These are phyloP conservation scores for Sorex fumeus DNA, from an alignment of 2,113 vertebrate genomes.

Conservation along the genomic window DNA sequence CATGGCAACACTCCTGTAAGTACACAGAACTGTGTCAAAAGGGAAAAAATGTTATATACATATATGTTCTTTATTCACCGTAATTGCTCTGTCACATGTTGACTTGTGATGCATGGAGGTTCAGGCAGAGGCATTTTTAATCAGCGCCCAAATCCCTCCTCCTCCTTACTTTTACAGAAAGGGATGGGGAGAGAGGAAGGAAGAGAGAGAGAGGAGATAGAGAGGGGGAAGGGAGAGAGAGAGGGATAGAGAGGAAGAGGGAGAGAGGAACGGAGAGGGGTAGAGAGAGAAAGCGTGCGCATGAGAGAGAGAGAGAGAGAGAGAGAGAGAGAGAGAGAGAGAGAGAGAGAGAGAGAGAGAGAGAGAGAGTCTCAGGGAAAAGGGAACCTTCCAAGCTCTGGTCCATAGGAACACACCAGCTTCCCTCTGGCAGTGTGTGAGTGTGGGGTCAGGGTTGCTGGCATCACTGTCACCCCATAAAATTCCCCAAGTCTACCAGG, in stretches of 20 bases:
- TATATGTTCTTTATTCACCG: constrained; percentile 46
- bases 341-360: background rate
- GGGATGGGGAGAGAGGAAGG: too few relatives aligned
- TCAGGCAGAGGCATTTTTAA: constrained; percentile 67
- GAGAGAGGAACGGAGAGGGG: too few relatives aligned
- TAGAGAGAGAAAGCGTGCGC: too few relatives aligned
- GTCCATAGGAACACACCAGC: background rate
- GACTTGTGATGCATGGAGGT: background rate
- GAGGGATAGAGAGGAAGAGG: too few relatives aligned
- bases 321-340: too few relatives aligned
- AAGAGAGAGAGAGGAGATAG: too few relatives aligned
- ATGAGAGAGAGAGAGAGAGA: too few relatives aligned
- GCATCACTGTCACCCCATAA: too few relatives aligned
- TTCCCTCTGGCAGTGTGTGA: background rate
- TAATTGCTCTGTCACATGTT: background rate
- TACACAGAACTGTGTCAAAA: constrained; percentile 78
- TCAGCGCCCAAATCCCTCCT: background rate
- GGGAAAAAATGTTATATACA: constrained; percentile 64
- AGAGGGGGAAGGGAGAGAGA: too few relatives aligned
- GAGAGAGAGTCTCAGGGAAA: background rate
- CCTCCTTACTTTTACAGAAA: background rate
- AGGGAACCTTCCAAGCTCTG: background rate
- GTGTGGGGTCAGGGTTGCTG: too few relatives aligned
- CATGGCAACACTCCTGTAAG: constrained; percentile 91
- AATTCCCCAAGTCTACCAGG: too few relatives aligned